Evolutionary conservation across 1,140 invertebrate genomes (phyloP).

Genomic region (Glomeris maerens): DNA sequence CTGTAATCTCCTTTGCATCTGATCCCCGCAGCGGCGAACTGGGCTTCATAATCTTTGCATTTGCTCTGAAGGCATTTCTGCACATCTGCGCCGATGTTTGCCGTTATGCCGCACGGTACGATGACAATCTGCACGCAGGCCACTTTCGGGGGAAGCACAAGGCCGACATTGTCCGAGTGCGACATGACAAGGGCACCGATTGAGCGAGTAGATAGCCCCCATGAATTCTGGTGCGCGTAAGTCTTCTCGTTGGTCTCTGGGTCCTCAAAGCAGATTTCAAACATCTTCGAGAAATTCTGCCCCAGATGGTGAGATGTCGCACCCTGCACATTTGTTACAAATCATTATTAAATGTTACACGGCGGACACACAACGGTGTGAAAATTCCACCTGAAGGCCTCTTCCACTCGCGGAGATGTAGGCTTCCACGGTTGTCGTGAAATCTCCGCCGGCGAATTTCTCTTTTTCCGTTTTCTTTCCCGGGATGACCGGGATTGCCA

Average conservation of each 20-base stretch:
- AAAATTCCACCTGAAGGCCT: slow-evolving; percentile 57
- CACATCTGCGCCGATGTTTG: slow-evolving; percentile 53
- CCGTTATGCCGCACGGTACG: slow-evolving; percentile 92
- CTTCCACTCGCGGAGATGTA: slow-evolving; percentile 88
- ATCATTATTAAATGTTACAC: slow-evolving; percentile 4
- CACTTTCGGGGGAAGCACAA: slow-evolving; percentile 87
- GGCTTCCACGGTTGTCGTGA: slow-evolving; percentile 92
- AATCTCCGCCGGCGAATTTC: slow-evolving; percentile 97
- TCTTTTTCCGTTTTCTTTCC: slow-evolving; percentile 98
- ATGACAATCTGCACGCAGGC: slow-evolving; percentile 72
- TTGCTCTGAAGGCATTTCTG: slow-evolving; percentile 48
- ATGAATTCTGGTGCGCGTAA: slow-evolving; percentile 93
- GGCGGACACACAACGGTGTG: background rate
- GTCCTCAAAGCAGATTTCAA: slow-evolving; percentile 90
- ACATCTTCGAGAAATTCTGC: slow-evolving; percentile 99
- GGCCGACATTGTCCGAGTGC: slow-evolving; percentile 90
- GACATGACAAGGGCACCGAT: slow-evolving; percentile 86
- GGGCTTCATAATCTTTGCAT: slow-evolving; percentile 44
- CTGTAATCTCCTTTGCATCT: slow-evolving; percentile 65
- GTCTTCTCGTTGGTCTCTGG: slow-evolving; percentile 77
- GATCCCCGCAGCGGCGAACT: slow-evolving; percentile 38
- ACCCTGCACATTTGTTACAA: slow-evolving; percentile 39
- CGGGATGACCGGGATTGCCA: slow-evolving; percentile 89
- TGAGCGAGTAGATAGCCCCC: slow-evolving; percentile 93
- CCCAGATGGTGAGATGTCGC: slow-evolving; percentile 96